Base-by-base conservation (phyloP, 2,888 invertebrate species). In the Sinotaia quadrata region DNA sequence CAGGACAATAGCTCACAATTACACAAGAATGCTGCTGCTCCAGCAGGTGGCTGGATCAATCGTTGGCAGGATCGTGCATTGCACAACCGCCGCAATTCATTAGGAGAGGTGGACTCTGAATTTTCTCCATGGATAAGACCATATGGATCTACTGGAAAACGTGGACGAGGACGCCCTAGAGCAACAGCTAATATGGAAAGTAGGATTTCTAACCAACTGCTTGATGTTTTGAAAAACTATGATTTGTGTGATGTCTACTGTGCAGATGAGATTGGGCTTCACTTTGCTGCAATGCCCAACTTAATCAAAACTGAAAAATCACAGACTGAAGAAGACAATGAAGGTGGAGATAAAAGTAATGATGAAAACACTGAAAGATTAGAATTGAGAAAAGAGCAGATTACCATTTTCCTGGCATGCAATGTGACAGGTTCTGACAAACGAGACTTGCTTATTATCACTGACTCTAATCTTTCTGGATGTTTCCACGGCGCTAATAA, bases 351-450 rank as follows among this genome's bases (percentile, higher is more conserved):
- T 3, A 47, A 47, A 24, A 51, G 18, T 12, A 61, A 61, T 12
- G 34, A 51, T 24, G 24, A 18, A 2, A 47, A 24, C 15, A 15
- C 36, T 2, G n/a, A n/a, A n/a, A n/a, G n/a, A n/a, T n/a, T n/a
- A n/a, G n/a, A 29, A 7, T 47, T 24, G 2, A 33, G 18, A 5
- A 36, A 67, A 24, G 67, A 68, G 18, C 66, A 67, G 21, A 44
- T 72, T 21, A 71, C 70, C 29, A 49, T 72, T 36, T 37, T 72
- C 5, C 61, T 72, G 10, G 37, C 59, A 3, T 37, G 67, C 34
- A 72, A 72, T 56, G 66, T 72, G 8, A 66, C 70, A 10, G 72
- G 72, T 31, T 41, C 72, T 21, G 71, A 72, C 51, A 71, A 72
- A 59, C 49, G 63, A 18, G 51, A 67, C 18, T 34, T 60, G 8